Evolutionary conservation across 2,888 invertebrate species (phyloP).

Genomic region (Spatulosminthurus flaviceps): DNA sequence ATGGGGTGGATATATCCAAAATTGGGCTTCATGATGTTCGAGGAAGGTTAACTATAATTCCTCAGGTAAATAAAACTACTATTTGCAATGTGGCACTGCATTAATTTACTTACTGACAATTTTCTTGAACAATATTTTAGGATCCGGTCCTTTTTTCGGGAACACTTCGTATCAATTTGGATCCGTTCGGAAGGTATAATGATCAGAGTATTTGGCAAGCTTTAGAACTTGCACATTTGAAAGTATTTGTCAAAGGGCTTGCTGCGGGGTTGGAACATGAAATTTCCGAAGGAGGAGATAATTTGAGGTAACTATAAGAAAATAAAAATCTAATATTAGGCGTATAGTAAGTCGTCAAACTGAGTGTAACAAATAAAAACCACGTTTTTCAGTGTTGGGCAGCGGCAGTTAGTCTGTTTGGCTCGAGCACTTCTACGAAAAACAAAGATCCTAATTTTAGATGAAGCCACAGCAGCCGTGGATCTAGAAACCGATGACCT

Average conservation of each 20-base stretch:
- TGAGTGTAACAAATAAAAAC: no score
- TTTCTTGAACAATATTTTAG: slow-evolving; percentile 50
- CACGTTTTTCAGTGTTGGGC: slow-evolving; percentile 55
- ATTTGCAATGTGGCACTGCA: no score
- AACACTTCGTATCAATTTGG: slow-evolving; percentile 70
- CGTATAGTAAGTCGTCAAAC: no score
- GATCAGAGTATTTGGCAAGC: slow-evolving; percentile 70
- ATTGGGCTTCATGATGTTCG: slow-evolving; percentile 87
- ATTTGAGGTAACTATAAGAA: slow-evolving; percentile 63
- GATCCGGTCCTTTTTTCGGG: slow-evolving; percentile 73
- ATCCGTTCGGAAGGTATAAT: slow-evolving; percentile 68
- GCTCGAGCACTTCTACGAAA: slow-evolving; percentile 53
- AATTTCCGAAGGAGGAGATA: slow-evolving; percentile 66
- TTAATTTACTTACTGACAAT: slow-evolving; percentile 66
- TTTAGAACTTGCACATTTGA: slow-evolving; percentile 69
- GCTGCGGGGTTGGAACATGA: slow-evolving; percentile 65
- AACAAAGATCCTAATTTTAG: slow-evolving; percentile 55
- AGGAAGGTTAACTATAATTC: slow-evolving; percentile 82
- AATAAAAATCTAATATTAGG: neutral
- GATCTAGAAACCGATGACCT: slow-evolving; percentile 91
- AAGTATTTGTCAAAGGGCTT: slow-evolving; percentile 64
- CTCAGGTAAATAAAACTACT: slow-evolving; percentile 67
- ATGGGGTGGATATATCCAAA: slow-evolving; percentile 81
- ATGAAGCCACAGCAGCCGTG: slow-evolving; percentile 82
- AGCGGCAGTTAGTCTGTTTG: slow-evolving; percentile 59